Conservation (phyloP, 1,140 invertebrate genomes). For the Drosophila eugracilis region DNA sequence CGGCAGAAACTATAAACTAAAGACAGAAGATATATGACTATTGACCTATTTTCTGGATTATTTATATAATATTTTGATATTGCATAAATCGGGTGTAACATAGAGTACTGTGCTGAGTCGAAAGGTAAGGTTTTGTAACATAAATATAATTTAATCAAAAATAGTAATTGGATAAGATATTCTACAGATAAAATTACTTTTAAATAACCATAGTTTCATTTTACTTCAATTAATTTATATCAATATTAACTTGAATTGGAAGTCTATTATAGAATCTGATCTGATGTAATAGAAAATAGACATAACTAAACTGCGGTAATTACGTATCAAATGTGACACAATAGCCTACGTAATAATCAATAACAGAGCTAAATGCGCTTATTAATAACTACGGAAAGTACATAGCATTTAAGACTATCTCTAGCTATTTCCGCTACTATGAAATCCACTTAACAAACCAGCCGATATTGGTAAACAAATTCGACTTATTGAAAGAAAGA, state of each 20-base stretch:
- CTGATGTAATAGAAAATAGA: constrained; percentile 5
- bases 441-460: too few species aligned
- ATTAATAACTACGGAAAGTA: neutral
- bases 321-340: neutral
- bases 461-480: too few species aligned
- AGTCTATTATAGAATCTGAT: neutral
- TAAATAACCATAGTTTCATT: too few species aligned
- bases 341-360: neutral
- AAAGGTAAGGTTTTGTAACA: neutral
- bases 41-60: constrained; percentile 3
- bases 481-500: neutral
- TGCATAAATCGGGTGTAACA: constrained; percentile 3
- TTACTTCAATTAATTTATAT: neutral
- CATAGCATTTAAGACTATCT: neutral
- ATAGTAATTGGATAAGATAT: neutral
- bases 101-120: neutral
- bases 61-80: neutral
- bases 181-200: neutral
- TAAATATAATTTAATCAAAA: neutral
- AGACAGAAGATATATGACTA: constrained; percentile 4
- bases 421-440: neutral
- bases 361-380: neutral
- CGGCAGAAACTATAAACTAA: constrained; percentile 10
- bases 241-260: neutral
- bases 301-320: too few species aligned